Conservation (phyloP, 2,113 vertebrate species). For the Hipposideros armiger region DNA sequence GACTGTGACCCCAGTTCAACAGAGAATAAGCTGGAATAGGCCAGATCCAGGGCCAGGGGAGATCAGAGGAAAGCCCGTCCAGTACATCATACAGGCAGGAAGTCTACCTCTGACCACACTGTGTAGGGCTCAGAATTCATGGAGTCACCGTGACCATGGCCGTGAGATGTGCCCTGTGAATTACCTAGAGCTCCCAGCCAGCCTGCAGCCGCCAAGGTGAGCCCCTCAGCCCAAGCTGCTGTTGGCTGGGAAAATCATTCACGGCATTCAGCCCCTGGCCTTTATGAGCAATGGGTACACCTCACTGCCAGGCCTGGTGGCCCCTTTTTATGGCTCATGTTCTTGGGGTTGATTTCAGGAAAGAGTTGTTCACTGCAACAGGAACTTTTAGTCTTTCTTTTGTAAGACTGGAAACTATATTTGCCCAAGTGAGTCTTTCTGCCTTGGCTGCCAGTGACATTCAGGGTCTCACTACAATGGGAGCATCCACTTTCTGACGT, state of each 20-base stretch:
- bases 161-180: neutral
- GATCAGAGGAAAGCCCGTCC: neutral
- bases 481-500: neutral
- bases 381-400: slow-evolving; percentile 17
- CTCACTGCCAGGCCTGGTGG: neutral
- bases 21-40: neutral
- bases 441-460: slow-evolving; percentile 8
- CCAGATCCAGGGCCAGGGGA: neutral
- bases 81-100: neutral
- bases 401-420: neutral
- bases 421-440: slow-evolving; percentile 11
- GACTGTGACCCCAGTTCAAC: neutral
- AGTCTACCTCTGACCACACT: neutral
- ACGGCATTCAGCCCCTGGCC: neutral
- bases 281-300: neutral
- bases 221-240: neutral
- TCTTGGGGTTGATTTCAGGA: slow-evolving; percentile 1
- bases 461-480: neutral
- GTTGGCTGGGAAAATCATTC: neutral
- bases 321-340: neutral
- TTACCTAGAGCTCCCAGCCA: neutral
- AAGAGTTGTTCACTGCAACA: neutral
- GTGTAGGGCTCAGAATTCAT: neutral
- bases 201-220: neutral
- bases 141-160: neutral